A percentile compares a stretch with the other conserved stretches of the same genome.
These are phyloP conservation scores for Scarus forsteni DNA, from an alignment of 2,797 vertebrate species.

Conservation along the genomic window DNA sequence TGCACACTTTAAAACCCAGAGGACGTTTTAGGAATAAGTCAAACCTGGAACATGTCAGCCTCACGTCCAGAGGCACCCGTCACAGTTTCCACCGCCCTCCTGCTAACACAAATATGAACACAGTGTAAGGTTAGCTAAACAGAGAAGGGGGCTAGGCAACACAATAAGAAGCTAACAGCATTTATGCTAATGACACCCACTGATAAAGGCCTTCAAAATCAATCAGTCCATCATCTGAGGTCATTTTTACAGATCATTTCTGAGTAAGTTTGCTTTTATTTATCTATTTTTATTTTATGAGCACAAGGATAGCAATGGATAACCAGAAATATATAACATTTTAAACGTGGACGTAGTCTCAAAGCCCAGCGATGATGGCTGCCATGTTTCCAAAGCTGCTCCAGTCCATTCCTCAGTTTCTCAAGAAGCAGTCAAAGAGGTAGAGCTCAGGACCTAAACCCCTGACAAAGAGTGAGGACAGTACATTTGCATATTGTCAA, in stretches of 20 bases:
- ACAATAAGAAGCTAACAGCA: background rate
- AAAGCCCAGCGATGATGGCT: too few species aligned
- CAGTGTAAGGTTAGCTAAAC: slow-evolving; percentile 31
- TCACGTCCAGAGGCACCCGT: slow-evolving; percentile 59
- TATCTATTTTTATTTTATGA: too few species aligned
- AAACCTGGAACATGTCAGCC: slow-evolving; percentile 66
- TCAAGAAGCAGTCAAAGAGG: too few species aligned
- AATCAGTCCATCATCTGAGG: background rate
- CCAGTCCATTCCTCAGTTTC: too few species aligned
- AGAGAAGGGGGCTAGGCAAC: slow-evolving; percentile 34
- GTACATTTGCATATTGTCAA: too few species aligned
- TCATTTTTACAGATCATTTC: background rate
- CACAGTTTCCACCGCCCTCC: slow-evolving; percentile 67
- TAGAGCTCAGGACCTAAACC: too few species aligned
- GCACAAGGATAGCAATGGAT: too few species aligned
- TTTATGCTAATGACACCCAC: background rate
- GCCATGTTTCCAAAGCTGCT: too few species aligned
- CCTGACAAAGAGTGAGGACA: too few species aligned
- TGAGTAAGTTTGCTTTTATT: background rate
- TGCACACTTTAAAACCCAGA: slow-evolving; percentile 54
- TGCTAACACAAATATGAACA: slow-evolving; percentile 35
- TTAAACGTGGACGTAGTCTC: too few species aligned
- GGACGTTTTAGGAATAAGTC: slow-evolving; percentile 79
- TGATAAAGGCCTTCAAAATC: slow-evolving; percentile 4
- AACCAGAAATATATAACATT: too few species aligned